Percentiles rank a stretch among this genome's conserved stretches.
phyloP scores from a whole-genome alignment of 1,140 invertebrate genomes.

The Cotesia glomerata region DNA sequence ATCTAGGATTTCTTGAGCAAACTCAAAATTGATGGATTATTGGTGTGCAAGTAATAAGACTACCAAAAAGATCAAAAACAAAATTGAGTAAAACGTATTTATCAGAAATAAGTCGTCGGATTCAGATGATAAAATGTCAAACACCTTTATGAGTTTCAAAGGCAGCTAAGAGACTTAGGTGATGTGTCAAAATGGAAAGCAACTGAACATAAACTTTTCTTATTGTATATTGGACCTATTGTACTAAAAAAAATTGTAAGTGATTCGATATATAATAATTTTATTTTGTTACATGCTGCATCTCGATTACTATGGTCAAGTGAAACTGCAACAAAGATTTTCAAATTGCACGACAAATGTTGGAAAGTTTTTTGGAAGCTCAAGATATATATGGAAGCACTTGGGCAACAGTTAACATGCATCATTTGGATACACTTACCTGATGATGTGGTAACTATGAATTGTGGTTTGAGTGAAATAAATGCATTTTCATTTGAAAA shows the following conservation, averaged over 20 bases:
- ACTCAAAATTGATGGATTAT: slow-evolving; percentile 3
- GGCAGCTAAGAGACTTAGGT: slow-evolving; percentile 25
- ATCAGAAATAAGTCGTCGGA: slow-evolving; percentile 17
- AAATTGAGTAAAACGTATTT: not conserved
- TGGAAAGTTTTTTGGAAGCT: not conserved
- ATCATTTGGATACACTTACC: slow-evolving; percentile 13
- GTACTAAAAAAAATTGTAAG: slow-evolving; percentile 3
- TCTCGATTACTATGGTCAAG: not conserved
- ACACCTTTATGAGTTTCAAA: slow-evolving; percentile 34
- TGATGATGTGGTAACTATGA: slow-evolving; percentile 15
- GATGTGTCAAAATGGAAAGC: slow-evolving; percentile 33
- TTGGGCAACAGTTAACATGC: not conserved
- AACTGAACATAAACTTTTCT: slow-evolving; percentile 36
- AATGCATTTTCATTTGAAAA: slow-evolving; percentile 24
- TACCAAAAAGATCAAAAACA: not conserved
- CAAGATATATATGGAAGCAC: not conserved
- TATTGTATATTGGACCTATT: slow-evolving; percentile 36
- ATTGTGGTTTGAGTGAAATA: slow-evolving; percentile 4
- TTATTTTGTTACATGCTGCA: not conserved
- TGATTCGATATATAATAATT: not conserved
- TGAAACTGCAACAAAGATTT: not conserved
- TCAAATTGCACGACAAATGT: not conserved
- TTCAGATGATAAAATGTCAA: slow-evolving; percentile 27
- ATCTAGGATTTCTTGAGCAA: slow-evolving; percentile 20
- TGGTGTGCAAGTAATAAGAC: not conserved